Percentiles rank a stretch among this genome's conserved stretches.
Conservation (phyloP, 2,888 invertebrate genomes). For the Formica aserva region DNA sequence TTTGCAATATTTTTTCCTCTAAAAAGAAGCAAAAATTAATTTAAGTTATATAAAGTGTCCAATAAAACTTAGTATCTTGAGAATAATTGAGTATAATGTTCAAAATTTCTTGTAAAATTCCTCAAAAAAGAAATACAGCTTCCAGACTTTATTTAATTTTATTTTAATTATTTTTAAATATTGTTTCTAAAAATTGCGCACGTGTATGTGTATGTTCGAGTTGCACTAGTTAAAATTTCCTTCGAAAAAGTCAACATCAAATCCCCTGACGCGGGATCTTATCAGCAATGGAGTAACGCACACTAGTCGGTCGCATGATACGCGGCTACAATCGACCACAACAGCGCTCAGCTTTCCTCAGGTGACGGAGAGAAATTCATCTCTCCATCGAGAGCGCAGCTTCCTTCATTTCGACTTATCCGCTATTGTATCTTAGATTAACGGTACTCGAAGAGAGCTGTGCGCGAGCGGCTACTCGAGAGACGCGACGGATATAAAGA, state of each 20-base stretch:
- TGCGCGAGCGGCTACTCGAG: slow-evolving; percentile 46
- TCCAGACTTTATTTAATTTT: background rate
- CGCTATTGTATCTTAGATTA: slow-evolving; percentile 80
- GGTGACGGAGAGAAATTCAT: slow-evolving; percentile 44
- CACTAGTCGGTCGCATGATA: slow-evolving; percentile 56
- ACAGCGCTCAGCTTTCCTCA: slow-evolving; percentile 25
- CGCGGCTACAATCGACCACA: slow-evolving; percentile 45
- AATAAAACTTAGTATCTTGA: no score
- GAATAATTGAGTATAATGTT: background rate
- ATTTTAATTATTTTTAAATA: background rate
- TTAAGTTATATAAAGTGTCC: background rate
- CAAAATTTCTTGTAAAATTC: background rate
- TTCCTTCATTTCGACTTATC: slow-evolving; percentile 53
- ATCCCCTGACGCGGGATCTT: slow-evolving; percentile 38
- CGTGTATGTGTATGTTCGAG: background rate
- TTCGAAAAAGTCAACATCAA: slow-evolving; percentile 18
- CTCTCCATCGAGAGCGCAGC: slow-evolving; percentile 46
- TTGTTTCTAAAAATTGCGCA: background rate
- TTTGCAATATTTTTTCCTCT: background rate
- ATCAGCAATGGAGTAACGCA: slow-evolving; percentile 36
- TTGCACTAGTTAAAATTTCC: background rate
- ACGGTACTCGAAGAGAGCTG: slow-evolving; percentile 76
- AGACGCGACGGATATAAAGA: slow-evolving; percentile 32
- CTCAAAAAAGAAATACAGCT: background rate
- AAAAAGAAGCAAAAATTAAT: background rate